These are phyloP conservation scores for Drosophila greeni DNA, from an alignment of 2,888 invertebrate genomes.

Conservation along the genomic window DNA sequence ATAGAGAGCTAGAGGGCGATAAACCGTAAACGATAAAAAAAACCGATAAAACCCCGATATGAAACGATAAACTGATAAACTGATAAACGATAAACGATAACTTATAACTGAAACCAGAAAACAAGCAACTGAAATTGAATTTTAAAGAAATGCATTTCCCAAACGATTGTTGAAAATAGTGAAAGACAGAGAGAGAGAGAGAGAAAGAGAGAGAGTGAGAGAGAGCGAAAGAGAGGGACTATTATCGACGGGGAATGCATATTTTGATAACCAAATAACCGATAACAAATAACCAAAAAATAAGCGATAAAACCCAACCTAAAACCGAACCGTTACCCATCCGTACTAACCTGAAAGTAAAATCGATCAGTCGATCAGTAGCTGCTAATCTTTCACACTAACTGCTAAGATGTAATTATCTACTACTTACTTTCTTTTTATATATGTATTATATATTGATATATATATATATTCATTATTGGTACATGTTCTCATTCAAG, in stretches of 20 bases:
- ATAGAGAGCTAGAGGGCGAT: constrained; percentile 40
- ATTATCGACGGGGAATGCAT: constrained; percentile 33
- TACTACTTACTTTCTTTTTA: constrained; percentile 44
- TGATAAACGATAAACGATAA: constrained; percentile 8
- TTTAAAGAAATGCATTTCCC: constrained; percentile 28
- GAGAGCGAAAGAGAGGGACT: constrained; percentile 8
- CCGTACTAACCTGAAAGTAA: constrained; percentile 46
- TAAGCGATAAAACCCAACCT: constrained; percentile 29
- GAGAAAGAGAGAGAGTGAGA: constrained; percentile 1
- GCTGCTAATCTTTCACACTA: constrained; percentile 65
- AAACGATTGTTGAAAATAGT: constrained; percentile 5
- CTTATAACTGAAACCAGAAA: neutral
- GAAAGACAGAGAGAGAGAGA: constrained; percentile 1
- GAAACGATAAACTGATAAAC: constrained; percentile 2
- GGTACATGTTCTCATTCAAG: constrained; percentile 12
- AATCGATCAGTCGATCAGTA: constrained; percentile 54
- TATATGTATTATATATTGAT: constrained; percentile 41
- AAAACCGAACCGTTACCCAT: constrained; percentile 39
- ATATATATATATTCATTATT: constrained; percentile 16
- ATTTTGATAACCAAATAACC: constrained; percentile 15
- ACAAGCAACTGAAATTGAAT: neutral
- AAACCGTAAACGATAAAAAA: constrained; percentile 41
- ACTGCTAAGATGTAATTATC: constrained; percentile 72
- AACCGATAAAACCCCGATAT: constrained; percentile 17
- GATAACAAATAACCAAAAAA: constrained; percentile 13